Evolutionary conservation across 2,888 invertebrate species (phyloP).

Genomic region (Athetis lepigone): DNA sequence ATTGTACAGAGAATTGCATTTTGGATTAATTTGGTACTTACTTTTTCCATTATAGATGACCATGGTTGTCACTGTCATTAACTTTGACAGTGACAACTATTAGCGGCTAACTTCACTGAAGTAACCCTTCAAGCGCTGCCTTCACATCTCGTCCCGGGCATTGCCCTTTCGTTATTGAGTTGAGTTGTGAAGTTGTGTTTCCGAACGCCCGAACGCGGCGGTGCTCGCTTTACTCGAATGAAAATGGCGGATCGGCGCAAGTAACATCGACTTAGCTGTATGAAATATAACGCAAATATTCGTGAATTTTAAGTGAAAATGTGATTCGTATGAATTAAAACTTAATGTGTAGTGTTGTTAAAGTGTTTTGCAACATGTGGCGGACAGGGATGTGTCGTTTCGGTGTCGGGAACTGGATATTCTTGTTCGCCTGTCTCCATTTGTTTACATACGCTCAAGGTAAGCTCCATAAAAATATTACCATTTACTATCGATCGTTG

Average conservation of each 20-base stretch:
- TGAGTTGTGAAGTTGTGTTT: conserved; percentile 70
- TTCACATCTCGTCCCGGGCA: conserved; percentile 81
- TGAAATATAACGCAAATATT: conserved; percentile 73
- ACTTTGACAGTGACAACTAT: neutral
- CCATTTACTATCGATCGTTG: conserved; percentile 82
- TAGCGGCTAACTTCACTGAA: conserved; percentile 68
- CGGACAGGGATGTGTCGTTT: conserved; percentile 87
- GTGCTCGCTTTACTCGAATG: conserved; percentile 67
- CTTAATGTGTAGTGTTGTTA: conserved; percentile 80
- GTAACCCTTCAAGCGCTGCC: conserved; percentile 54
- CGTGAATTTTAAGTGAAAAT: conserved; percentile 87
- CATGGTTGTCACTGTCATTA: neutral
- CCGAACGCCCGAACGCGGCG: conserved; percentile 82
- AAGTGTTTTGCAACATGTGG: conserved; percentile 84
- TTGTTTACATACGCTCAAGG: conserved; percentile 90
- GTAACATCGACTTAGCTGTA: conserved; percentile 67
- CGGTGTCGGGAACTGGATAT: conserved; percentile 88
- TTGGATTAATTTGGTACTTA: neutral
- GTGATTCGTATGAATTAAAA: conserved; percentile 90
- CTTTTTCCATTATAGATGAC: neutral
- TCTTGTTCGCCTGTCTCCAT: conserved; percentile 84
- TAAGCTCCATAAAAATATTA: conserved; percentile 86
- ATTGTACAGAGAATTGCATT: no score
- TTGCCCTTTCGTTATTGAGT: conserved; percentile 88
- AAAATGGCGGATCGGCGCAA: conserved; percentile 84